phyloP scores from a whole-genome alignment of 1,140 invertebrate genomes.

The Zaprionus camerounensis region DNA sequence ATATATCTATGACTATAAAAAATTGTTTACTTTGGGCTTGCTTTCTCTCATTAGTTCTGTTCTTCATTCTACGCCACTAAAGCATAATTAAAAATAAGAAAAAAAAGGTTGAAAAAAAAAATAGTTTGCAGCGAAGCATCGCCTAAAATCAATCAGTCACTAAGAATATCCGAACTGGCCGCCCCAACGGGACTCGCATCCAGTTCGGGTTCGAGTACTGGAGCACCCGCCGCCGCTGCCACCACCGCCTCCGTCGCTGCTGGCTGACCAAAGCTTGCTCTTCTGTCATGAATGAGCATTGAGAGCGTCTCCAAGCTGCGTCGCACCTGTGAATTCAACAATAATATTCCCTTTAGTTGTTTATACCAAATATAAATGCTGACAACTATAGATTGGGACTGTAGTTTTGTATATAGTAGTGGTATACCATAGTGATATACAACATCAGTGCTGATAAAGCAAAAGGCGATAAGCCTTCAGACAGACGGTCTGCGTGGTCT shows the following conservation, averaged over 20 bases:
- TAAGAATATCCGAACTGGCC: slow-evolving; percentile 24
- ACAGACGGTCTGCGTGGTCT: neutral
- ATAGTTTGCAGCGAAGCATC: neutral
- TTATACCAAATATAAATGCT: slow-evolving; percentile 1
- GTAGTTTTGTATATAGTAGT: neutral
- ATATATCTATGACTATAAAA: slow-evolving; percentile 43
- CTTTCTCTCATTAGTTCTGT: slow-evolving; percentile 9
- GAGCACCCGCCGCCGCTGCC: neutral
- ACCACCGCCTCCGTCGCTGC: neutral
- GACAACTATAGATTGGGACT: neutral
- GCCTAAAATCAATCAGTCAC: slow-evolving; percentile 67
- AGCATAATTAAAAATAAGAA: slow-evolving; percentile 20
- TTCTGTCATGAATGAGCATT: slow-evolving; percentile 72
- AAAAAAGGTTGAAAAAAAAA: slow-evolving; percentile 6
- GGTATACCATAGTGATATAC: neutral
- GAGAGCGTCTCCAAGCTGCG: slow-evolving; percentile 74
- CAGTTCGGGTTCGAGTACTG: neutral
- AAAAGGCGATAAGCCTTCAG: slow-evolving; percentile 3
- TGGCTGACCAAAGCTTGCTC: slow-evolving; percentile 38
- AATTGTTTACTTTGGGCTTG: slow-evolving; percentile 37
- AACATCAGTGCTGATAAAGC: neutral
- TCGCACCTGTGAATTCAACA: slow-evolving; percentile 58
- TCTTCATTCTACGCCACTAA: slow-evolving; percentile 30
- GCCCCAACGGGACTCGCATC: slow-evolving; percentile 1
- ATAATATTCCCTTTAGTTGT: slow-evolving; percentile 10